Percentiles rank a stretch among this genome's conserved stretches.
phyloP scores from a whole-genome alignment of 2,888 invertebrate species.

The Cactoblastis cactorum region DNA sequence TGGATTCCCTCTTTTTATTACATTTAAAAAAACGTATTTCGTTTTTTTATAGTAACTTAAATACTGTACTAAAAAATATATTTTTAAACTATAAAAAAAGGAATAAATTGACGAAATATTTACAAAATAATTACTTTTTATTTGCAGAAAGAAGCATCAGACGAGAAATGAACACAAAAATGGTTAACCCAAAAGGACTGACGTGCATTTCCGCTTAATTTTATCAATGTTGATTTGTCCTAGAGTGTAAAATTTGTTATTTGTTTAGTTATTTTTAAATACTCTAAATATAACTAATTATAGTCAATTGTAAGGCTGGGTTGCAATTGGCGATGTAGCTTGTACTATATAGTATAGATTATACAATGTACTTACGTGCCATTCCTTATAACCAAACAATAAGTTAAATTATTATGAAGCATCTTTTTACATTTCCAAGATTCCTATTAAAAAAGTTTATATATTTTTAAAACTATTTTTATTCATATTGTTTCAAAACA shows the following conservation, averaged over 20 bases:
- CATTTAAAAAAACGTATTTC: too few species aligned
- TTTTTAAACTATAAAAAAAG: too few species aligned
- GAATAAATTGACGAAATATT: too few species aligned
- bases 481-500: too few species aligned
- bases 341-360: slow-evolving; percentile 53
- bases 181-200: slow-evolving; percentile 44
- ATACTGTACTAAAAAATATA: too few species aligned
- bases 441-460: too few species aligned
- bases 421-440: too few species aligned
- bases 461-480: too few species aligned
- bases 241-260: slow-evolving; percentile 14
- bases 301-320: slow-evolving; percentile 75
- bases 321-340: slow-evolving; percentile 59
- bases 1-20: too few species aligned
- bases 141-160: slow-evolving; percentile 61
- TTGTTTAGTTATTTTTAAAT: slow-evolving; percentile 17
- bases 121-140: slow-evolving; percentile 14
- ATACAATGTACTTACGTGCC: too few species aligned
- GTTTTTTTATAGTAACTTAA: too few species aligned
- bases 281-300: slow-evolving; percentile 18
- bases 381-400: slow-evolving; percentile 29
- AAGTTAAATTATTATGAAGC: too few species aligned
- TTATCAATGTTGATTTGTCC: slow-evolving; percentile 14
- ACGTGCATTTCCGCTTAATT: slow-evolving; percentile 35
- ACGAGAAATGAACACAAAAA: slow-evolving; percentile 45